Base-by-base conservation (phyloP, 2,888 invertebrate genomes). In the Podotricha telesiphe region DNA sequence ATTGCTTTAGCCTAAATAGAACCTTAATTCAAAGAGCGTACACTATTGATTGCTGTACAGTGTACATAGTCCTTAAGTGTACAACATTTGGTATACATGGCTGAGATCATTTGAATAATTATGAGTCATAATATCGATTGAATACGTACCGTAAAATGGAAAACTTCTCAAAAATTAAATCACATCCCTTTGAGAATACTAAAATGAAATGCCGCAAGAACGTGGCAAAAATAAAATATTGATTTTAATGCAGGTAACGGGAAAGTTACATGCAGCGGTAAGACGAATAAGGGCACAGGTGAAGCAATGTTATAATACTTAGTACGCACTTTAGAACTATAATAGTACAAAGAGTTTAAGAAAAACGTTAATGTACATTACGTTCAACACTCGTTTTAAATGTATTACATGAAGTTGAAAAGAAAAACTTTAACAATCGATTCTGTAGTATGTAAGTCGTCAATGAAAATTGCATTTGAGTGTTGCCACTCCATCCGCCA, bases 201-300 rank as follows among this genome's bases (percentile, higher is more conserved):
- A 51, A 62, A 62, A 53, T 48, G 73, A 79, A 79, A 78, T 59
- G 76, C 79, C 78, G 71, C 80, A 78, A 75, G 77, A 88, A 89
- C 88, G 89, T 89, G 90, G 88, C 90, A 85, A 73, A 76, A 74
- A 67, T 71, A 80, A 79, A 79, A 75, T 79, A 75, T 75, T 70
- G 68, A 74, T 73, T 62, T 62, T 48, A 61, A 58, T 72, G 61
- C 64, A 75, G 66, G 70, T 84, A 84, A 84, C 83, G 82, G 83
- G 82, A 82, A 65, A 69, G 71, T 73, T 68, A 68, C 66, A 42
- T 56, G 68, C 71, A 68, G 70, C 69, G 51, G 67, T 55, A 58
- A 19, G 34, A 34, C 42, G 34, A 50, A 45, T 55, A 65, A 45
- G 45, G 51, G 48, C 20, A 42, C 40, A 65, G 48, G 40, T 58